Percentiles rank a stretch among this genome's conserved stretches.
These are phyloP conservation scores for Bombus balteatus DNA, from an alignment of 1,140 invertebrate genomes.

Conservation along the genomic window DNA sequence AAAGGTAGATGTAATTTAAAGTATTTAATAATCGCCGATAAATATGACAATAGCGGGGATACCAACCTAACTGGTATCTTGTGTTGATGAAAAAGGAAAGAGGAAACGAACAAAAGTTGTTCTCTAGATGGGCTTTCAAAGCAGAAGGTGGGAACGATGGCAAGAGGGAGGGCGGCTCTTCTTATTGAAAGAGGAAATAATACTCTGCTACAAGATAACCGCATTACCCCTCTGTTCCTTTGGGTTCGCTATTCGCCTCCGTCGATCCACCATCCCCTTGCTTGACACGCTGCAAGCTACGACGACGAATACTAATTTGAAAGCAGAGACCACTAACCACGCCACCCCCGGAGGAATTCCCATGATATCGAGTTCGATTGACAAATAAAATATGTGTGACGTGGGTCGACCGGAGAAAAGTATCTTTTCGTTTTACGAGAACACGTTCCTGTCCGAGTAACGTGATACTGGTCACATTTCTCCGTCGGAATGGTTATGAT, in stretches of 20 bases:
- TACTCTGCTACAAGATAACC: conserved; percentile 71
- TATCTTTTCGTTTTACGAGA: conserved; percentile 24
- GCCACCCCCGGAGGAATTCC: not conserved
- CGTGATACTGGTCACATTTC: conserved; percentile 53
- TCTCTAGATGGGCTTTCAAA: conserved; percentile 20
- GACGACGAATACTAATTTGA: conserved; percentile 74
- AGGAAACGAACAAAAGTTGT: conserved; percentile 42
- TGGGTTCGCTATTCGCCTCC: conserved; percentile 28
- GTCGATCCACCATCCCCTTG: not conserved
- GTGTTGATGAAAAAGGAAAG: not conserved
- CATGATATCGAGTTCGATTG: conserved; percentile 53
- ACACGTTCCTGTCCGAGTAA: conserved; percentile 38
- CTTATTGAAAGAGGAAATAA: conserved; percentile 74
- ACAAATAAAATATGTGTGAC: conserved; percentile 65
- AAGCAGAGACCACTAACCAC: conserved; percentile 54
- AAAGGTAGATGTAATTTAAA: not conserved
- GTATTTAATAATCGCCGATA: conserved; percentile 22
- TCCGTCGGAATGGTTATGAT: conserved; percentile 55
- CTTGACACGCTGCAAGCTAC: not conserved
- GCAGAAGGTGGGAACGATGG: conserved; percentile 46
- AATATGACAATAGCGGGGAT: conserved; percentile 6
- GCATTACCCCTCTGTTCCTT: conserved; percentile 65
- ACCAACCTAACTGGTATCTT: not conserved
- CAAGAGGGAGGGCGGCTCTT: conserved; percentile 28
- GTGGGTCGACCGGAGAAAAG: not conserved